Evolutionary conservation across 2,113 vertebrate genomes (phyloP).

Genomic region (Scomber scombrus): DNA sequence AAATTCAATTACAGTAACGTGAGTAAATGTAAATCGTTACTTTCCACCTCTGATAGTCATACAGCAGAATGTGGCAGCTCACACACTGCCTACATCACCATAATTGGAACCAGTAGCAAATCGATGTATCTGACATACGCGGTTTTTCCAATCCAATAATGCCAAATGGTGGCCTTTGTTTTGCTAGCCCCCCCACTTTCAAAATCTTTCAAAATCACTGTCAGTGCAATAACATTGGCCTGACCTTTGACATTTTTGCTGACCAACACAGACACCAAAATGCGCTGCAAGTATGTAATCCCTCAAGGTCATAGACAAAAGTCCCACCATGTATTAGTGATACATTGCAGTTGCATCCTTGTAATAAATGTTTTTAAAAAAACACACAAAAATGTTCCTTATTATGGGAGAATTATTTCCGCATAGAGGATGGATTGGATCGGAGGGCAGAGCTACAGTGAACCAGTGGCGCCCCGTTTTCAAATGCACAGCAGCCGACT

Average conservation of each 20-base stretch:
- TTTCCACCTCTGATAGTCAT: too few relatives aligned
- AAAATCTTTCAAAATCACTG: constrained; percentile 70
- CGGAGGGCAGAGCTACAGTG: constrained; percentile 14
- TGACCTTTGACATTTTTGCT: constrained; percentile 76
- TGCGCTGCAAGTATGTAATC: constrained; percentile 43
- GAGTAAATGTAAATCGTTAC: too few relatives aligned
- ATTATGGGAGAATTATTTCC: neutral
- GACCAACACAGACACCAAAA: constrained; percentile 46
- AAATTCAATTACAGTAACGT: too few relatives aligned
- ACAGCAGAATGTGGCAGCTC: constrained; percentile 44
- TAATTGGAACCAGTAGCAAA: constrained; percentile 66
- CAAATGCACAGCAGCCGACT: constrained; percentile 40
- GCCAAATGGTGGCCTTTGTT: constrained; percentile 71
- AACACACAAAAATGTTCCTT: neutral
- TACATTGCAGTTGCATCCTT: neutral
- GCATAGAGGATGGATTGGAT: constrained; percentile 12
- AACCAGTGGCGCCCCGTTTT: constrained; percentile 31
- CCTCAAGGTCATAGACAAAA: constrained; percentile 45
- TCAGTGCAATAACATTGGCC: constrained; percentile 51
- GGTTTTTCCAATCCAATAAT: constrained; percentile 71
- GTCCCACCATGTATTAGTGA: constrained; percentile 1
- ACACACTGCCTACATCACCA: constrained; percentile 71
- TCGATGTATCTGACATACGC: constrained; percentile 78
- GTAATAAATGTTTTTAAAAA: constrained; percentile 11
- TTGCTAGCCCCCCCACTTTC: constrained; percentile 30